phyloP scores from a whole-genome alignment of 1,140 invertebrate species.

The Drosophila baimaii region DNA sequence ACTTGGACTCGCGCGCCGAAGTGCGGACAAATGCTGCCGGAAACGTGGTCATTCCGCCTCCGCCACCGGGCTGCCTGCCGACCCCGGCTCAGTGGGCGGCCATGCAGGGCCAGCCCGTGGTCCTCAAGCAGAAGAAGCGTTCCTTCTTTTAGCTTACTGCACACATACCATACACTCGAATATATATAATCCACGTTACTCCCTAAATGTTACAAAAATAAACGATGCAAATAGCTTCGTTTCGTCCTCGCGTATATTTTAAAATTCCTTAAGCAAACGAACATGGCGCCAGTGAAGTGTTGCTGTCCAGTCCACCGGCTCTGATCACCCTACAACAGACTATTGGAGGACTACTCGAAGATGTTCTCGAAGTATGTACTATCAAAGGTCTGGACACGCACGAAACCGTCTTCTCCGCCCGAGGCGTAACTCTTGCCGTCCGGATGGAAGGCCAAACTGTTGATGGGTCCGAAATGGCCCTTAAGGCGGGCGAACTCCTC shows the following conservation, averaged over 20 bases:
- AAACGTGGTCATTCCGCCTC: constrained; percentile 72
- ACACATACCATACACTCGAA: constrained; percentile 43
- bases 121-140: constrained; percentile 80
- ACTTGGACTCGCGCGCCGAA: constrained; percentile 66
- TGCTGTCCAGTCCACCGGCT: constrained; percentile 21
- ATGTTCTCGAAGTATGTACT: constrained; percentile 98
- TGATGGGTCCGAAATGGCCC: constrained; percentile 99
- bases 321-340: constrained; percentile 40
- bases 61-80: constrained; percentile 74
- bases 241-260: constrained; percentile 82
- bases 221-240: constrained; percentile 63
- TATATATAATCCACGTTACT: constrained; percentile 60
- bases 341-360: constrained; percentile 90
- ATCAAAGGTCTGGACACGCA: constrained; percentile 98
- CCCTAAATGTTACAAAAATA: constrained; percentile 57
- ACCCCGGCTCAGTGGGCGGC: constrained; percentile 77
- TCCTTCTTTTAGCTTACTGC: constrained; percentile 69
- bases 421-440: constrained; percentile 98
- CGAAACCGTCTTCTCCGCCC: constrained; percentile 99
- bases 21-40: constrained; percentile 61
- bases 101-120: constrained; percentile 77
- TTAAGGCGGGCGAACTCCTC: constrained; percentile 99
- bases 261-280: constrained; percentile 70
- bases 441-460: constrained; percentile 98
- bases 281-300: constrained; percentile 60